Evolutionary conservation across 2,797 vertebrate species (phyloP), one percentile per base, ranked within the genome.

Genomic region (Ibycter americanus): DNA sequence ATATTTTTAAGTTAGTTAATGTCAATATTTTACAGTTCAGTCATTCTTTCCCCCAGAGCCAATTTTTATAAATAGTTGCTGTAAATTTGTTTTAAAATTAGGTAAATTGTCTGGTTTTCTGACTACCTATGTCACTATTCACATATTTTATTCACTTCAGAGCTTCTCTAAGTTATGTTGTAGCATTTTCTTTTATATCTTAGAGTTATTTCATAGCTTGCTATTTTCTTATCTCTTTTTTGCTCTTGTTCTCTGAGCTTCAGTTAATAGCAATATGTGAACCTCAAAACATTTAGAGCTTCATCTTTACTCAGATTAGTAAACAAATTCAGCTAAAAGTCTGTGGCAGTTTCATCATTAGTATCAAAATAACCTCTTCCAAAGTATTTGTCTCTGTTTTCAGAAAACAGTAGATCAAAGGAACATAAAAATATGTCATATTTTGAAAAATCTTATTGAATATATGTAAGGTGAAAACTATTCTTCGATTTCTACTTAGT

Each of bases 1-100:
- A 34, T 87, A 91, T 79, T 91, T 83, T 90, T 55, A 86, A 82
- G 58, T 88, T 66, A 95, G 90, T 94, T 79, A 92, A 54, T 85
- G 15, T 47, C 82, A 85, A 5, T 91, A 42, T 91, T 90, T 91
- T 94, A 25, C 36, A 71, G 31, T 19, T 3, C 42, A 77, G 79
- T 67, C 46, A 72, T 51, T 76, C 46, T 71, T 93, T 93, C 68
- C 68, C 58, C 32, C 38, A 52, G 59, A 82, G 58, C 31, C 14
- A 74, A 32, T 81, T 94, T 74, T 92, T 87, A 83, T 71, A 78
- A 83, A 49, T 70, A 70, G 55, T 66, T 84, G 44, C 32, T 71
- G 26, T 82, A 89, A 84, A 83, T 92, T 86, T 93, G 47, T 78
- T 93, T 96, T 78, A 8, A 83, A 91, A 81, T 83, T 18, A 72